Evolutionary conservation across 2,797 vertebrate genomes (phyloP).

Genomic region (Premnoplex brunnescens): DNA sequence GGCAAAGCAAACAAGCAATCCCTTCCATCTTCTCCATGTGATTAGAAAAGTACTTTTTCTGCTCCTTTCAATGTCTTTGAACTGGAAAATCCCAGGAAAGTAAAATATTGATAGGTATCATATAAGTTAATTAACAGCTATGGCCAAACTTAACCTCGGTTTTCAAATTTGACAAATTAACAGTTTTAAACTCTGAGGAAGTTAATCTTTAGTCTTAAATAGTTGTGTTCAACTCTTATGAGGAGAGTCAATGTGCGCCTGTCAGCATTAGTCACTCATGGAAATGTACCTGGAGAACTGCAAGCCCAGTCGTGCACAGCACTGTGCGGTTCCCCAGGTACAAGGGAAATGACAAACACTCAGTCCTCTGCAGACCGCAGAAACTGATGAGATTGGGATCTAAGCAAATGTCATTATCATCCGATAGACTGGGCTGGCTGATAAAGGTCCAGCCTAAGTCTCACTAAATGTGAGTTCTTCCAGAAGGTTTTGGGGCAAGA

Average conservation of each 20-base stretch:
- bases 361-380: not conserved
- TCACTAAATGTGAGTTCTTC: not conserved
- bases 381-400: not conserved
- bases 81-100: slow-evolving; percentile 61
- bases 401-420: not conserved
- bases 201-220: slow-evolving; percentile 76
- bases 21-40: not conserved
- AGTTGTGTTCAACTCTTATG: slow-evolving; percentile 65
- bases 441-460: not conserved
- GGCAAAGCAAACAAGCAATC: not conserved
- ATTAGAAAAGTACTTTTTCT: not conserved
- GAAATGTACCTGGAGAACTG: slow-evolving; percentile 40
- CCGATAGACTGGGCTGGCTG: not conserved
- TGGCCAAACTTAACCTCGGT: slow-evolving; percentile 61
- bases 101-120: slow-evolving; percentile 62
- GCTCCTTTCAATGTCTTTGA: slow-evolving; percentile 18
- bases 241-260: slow-evolving; percentile 45
- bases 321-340: not conserved
- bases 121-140: slow-evolving; percentile 79
- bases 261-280: slow-evolving; percentile 52
- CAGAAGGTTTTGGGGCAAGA: not conserved
- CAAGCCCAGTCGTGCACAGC: not conserved
- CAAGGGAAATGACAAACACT: not conserved
- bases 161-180: slow-evolving; percentile 73
- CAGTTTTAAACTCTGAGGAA: slow-evolving; percentile 60